Conservation (phyloP, 2,797 vertebrate species). For the Notamacropus eugenii region DNA sequence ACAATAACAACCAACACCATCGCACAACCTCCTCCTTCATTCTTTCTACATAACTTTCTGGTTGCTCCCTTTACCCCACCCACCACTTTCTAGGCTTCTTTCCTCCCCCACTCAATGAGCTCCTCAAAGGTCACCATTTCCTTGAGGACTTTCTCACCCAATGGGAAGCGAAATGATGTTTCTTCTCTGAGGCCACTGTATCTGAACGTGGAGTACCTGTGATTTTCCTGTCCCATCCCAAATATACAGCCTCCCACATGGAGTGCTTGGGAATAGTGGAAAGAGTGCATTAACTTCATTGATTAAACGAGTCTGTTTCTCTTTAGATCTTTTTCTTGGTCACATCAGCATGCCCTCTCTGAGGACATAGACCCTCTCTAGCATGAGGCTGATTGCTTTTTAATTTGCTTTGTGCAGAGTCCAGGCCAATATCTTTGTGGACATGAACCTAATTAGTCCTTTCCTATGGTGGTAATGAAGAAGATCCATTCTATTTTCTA, state of each 20-base stretch:
- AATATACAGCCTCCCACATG: neutral
- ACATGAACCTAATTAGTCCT: neutral
- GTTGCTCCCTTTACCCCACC: neutral
- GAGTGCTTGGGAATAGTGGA: neutral
- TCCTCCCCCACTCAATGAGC: neutral
- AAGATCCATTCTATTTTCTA: neutral
- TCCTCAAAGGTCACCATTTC: neutral
- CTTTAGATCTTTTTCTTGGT: neutral
- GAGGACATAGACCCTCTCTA: neutral
- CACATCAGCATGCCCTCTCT: neutral
- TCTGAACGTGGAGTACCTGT: neutral
- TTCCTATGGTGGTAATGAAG: neutral
- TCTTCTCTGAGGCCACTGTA: neutral
- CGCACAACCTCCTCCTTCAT: neutral
- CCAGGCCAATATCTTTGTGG: neutral
- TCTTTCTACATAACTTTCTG: neutral
- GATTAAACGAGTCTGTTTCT: neutral
- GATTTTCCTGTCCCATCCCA: neutral
- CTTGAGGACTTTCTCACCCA: neutral
- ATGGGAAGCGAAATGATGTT: neutral
- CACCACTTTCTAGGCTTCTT: neutral
- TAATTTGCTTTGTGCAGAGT: neutral
- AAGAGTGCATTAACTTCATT: neutral
- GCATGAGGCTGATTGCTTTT: neutral
- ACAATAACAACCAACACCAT: neutral